These are phyloP conservation scores for Papilio demoleus DNA, from an alignment of 2,888 invertebrate species.

Conservation along the genomic window DNA sequence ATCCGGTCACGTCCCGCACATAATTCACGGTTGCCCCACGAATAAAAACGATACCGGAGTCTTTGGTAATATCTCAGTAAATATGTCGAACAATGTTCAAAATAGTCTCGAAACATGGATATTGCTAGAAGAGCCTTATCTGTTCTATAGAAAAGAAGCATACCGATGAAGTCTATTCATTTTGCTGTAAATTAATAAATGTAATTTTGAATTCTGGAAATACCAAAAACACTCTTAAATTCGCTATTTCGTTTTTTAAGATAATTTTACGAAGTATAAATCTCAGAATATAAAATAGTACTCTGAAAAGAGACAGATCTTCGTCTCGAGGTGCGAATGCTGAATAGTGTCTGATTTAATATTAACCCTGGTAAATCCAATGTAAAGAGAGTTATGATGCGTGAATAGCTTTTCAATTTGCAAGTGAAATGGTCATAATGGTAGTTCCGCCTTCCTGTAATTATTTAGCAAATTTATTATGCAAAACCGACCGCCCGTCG, in stretches of 20 bases:
- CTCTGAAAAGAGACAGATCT: background rate
- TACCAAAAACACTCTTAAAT: background rate
- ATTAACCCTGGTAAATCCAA: conserved; percentile 3
- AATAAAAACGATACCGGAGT: conserved; percentile 21
- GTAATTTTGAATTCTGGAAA: background rate
- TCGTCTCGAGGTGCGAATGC: background rate
- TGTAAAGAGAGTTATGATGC: conserved; percentile 68
- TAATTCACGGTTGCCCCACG: conserved; percentile 25
- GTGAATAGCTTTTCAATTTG: conserved; percentile 63
- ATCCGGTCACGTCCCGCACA: conserved; percentile 34
- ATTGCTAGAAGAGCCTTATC: background rate
- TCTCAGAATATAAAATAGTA: background rate
- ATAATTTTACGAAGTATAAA: too few relatives aligned
- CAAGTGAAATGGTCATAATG: conserved; percentile 58
- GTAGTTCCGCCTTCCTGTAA: conserved; percentile 50
- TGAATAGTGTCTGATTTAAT: background rate
- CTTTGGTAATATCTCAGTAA: conserved; percentile 23
- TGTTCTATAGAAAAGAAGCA: background rate
- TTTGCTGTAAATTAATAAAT: background rate
- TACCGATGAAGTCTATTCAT: background rate
- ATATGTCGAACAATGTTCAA: conserved; percentile 7
- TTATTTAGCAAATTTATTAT: conserved; percentile 36
- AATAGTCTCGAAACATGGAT: background rate
- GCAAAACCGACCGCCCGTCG: conserved; percentile 31
- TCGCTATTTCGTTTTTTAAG: too few relatives aligned